phyloP scores from a whole-genome alignment of 2,797 vertebrate species.

The Acestrorhynchus altus region DNA sequence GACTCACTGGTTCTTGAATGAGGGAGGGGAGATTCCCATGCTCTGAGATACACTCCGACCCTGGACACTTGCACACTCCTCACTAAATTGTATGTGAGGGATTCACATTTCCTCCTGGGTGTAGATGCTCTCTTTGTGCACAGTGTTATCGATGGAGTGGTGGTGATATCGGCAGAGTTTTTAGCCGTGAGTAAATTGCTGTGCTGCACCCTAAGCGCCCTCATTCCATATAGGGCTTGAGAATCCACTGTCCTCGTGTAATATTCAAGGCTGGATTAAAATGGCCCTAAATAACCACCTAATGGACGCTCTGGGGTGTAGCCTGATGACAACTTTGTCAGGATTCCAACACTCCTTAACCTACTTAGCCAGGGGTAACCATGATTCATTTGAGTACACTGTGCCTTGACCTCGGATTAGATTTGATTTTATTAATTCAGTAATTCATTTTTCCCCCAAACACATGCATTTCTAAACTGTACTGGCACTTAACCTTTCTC shows the following conservation, averaged over 20 bases:
- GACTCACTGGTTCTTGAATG: constrained; percentile 40
- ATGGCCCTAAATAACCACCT: constrained; percentile 6
- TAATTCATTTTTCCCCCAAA: neutral
- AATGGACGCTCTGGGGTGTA: neutral
- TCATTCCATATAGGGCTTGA: constrained; percentile 6
- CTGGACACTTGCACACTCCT: constrained; percentile 14
- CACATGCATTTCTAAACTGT: neutral
- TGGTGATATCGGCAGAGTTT: neutral
- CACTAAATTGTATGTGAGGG: neutral
- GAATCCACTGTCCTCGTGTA: neutral
- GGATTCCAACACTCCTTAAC: neutral
- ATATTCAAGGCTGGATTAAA: constrained; percentile 30
- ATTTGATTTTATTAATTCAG: neutral
- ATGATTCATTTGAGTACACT: neutral
- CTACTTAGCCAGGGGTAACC: neutral
- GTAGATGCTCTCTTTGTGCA: constrained; percentile 14
- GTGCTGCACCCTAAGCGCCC: neutral
- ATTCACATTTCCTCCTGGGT: constrained; percentile 13
- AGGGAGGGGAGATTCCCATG: constrained; percentile 46
- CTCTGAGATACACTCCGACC: constrained; percentile 45
- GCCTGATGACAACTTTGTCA: constrained; percentile 1
- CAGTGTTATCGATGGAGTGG: neutral
- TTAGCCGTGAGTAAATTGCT: neutral
- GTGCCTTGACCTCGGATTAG: neutral
- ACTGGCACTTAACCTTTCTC: neutral